Percentiles rank a stretch among this genome's conserved stretches.
Conservation (phyloP, 2,797 vertebrate genomes). For the Heterohyrax brucei region DNA sequence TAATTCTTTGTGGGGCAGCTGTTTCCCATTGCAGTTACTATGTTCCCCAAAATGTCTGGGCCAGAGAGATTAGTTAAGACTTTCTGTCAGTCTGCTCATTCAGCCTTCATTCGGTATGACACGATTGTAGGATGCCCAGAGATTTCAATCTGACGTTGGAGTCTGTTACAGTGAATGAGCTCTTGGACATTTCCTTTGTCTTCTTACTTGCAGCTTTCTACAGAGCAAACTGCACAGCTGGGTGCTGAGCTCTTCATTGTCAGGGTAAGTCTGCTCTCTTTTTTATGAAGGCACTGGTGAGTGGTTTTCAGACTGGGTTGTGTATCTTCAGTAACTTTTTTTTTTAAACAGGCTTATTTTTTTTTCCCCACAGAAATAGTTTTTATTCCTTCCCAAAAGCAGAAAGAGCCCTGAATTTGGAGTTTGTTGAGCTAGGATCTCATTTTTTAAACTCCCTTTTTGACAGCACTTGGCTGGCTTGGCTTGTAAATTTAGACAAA, state of each 20-base stretch:
- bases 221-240: conserved; percentile 98
- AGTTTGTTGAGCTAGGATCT: conserved; percentile 43
- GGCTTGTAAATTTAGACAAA: conserved; percentile 42
- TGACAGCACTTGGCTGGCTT: too few species aligned
- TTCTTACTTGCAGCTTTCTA: conserved; percentile 94
- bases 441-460: conserved; percentile 39
- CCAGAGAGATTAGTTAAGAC: background rate
- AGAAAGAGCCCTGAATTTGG: conserved; percentile 9
- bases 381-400: conserved; percentile 53
- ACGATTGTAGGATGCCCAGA: background rate
- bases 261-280: conserved; percentile 91
- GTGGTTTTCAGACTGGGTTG: conserved; percentile 2
- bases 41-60: background rate
- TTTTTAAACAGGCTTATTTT: background rate
- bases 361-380: conserved; percentile 9
- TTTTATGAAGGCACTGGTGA: background rate
- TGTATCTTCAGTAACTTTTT: background rate
- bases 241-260: conserved; percentile 99
- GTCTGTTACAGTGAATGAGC: background rate
- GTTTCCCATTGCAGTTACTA: background rate
- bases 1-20: background rate
- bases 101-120: background rate
- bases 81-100: conserved; percentile 41
- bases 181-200: conserved; percentile 59
- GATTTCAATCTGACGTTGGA: background rate